Conservation (phyloP, 2,113 vertebrate species). For the Potamarius usumacintae region DNA sequence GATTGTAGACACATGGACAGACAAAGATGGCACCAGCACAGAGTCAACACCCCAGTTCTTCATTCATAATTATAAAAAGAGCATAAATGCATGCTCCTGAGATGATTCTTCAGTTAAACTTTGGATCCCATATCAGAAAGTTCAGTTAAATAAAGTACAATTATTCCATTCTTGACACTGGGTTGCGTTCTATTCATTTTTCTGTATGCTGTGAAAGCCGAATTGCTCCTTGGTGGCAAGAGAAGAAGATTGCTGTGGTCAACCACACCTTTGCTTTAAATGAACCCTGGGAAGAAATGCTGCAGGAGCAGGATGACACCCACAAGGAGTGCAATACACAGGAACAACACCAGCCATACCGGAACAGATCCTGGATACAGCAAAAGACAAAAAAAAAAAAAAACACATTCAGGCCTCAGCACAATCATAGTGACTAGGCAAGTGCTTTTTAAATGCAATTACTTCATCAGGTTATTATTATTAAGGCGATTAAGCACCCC, state of each 20-base stretch:
- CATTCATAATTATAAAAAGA: slow-evolving; percentile 25
- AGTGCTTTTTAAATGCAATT: background rate
- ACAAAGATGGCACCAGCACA: background rate
- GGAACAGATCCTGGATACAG: slow-evolving; percentile 81
- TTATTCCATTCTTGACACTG: slow-evolving; percentile 8
- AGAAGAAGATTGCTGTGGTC: background rate
- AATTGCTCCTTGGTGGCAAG: background rate
- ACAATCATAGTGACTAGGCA: background rate
- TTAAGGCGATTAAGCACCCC: background rate
- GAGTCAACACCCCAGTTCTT: slow-evolving; percentile 24
- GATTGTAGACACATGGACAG: background rate
- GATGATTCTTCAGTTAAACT: slow-evolving; percentile 31
- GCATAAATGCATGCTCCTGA: slow-evolving; percentile 14
- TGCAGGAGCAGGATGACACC: slow-evolving; percentile 82
- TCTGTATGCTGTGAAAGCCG: background rate
- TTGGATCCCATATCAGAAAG: slow-evolving; percentile 16
- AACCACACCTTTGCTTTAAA: slow-evolving; percentile 73
- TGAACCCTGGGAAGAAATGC: slow-evolving; percentile 80
- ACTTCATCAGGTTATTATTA: background rate
- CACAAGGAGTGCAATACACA: slow-evolving; percentile 81
- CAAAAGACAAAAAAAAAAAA: background rate
- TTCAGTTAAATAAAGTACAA: slow-evolving; percentile 9
- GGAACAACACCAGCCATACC: slow-evolving; percentile 83
- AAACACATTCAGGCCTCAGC: background rate
- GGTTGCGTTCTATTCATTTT: slow-evolving; percentile 16